These are phyloP conservation scores for Synodontis membranacea DNA, from an alignment of 2,113 vertebrate species.

Conservation along the genomic window DNA sequence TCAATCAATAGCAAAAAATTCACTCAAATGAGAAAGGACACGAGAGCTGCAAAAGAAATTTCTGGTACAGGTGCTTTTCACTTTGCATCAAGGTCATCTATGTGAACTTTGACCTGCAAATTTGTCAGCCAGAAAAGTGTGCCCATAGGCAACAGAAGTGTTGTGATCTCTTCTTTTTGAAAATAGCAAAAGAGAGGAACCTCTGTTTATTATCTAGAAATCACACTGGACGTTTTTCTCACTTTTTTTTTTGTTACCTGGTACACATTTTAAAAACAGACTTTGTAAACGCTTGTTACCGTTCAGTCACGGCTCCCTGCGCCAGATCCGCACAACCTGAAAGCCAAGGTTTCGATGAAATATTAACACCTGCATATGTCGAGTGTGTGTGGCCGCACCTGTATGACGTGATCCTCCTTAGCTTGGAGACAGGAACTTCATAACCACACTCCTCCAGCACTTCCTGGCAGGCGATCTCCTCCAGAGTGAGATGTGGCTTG, in stretches of 20 bases:
- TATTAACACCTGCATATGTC: background rate
- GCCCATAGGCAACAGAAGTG: background rate
- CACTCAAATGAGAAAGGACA: background rate
- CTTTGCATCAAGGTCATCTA: background rate
- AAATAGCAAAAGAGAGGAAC: background rate
- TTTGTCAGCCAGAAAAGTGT: background rate
- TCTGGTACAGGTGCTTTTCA: background rate
- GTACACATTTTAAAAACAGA: background rate
- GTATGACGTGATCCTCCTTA: constrained; percentile 84
- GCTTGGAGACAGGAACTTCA: constrained; percentile 68
- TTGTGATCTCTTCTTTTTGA: background rate
- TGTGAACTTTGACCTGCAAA: background rate
- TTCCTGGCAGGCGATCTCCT: constrained; percentile 87
- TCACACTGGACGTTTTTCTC: background rate
- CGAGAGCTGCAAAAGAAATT: background rate
- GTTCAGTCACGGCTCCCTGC: background rate
- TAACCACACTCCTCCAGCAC: constrained; percentile 92
- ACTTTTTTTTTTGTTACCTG: background rate
- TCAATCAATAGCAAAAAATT: background rate
- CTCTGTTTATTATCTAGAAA: background rate
- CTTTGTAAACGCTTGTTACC: background rate
- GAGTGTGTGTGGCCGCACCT: constrained; percentile 69
- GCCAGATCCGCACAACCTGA: too few relatives aligned
- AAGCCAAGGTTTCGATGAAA: background rate
- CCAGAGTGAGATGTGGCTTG: constrained; percentile 84